Evolutionary conservation across 1,140 invertebrate genomes (phyloP), one percentile per base, ranked within the genome.

Genomic region (Eurosta solidaginis): DNA sequence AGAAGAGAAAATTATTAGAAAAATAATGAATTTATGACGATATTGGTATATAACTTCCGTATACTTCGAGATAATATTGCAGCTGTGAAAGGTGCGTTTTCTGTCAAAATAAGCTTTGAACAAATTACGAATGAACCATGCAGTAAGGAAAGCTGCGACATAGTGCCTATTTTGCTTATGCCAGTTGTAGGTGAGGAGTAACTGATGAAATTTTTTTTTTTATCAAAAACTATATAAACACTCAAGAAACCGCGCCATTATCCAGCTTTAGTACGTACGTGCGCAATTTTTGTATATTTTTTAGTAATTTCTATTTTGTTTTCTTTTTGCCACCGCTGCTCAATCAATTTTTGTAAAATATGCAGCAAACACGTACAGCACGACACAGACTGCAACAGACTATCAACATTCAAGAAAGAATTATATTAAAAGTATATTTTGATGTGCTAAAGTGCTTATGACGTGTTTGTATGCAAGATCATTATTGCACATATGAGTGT

Each of bases 281-380:
- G 20, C 9, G 40, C 0, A 44, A 17, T 20, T 14, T 3, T 4
- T 74, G 20, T 27, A 9, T 47, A 45, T 17, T 12, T 27, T 3
- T 74, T n/a, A n/a, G n/a, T n/a, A n/a, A n/a, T n/a, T 47, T 74
- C 45, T 17, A 3, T 74, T 74, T 47, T 20, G 1, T 17, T 42
- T 45, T 75, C 12, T 50, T 76, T 76, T 12, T 49, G 42, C 22
- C 33, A 76, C 47, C 45, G 79, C 79, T 85, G 84, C 84, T 85
- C 84, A 85, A 85, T 85, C 84, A 85, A 85, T 84, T 84, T 85
- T 83, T 81, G 73, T n/a, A 42, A 74, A 74, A 74, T 47, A 74
- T 74, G 73, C 73, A 47, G 73, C 40, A 47, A 74, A 74, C 73
- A 74, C 73, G 73, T 74, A 74, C 14, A 25, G 40, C 27, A 45